phyloP scores from a whole-genome alignment of 2,797 vertebrate genomes.

The Oreortyx pictus region DNA sequence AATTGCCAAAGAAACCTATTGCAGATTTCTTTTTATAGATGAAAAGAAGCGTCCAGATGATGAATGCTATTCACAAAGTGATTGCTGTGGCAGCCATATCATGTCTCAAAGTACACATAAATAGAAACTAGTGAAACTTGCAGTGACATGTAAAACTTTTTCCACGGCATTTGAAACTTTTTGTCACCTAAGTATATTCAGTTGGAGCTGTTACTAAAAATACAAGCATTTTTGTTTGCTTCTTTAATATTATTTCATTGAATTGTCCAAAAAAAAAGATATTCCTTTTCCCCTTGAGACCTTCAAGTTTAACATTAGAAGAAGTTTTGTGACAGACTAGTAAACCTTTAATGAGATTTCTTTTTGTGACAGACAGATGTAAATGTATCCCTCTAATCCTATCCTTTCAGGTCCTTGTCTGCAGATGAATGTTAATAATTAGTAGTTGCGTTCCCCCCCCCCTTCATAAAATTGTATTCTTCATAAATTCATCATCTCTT shows the following conservation, averaged over 20 bases:
- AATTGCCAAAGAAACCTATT: slow-evolving; percentile 69
- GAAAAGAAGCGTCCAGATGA: slow-evolving; percentile 70
- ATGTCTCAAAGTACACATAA: slow-evolving; percentile 52
- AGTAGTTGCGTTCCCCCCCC: slow-evolving; percentile 74
- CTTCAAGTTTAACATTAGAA: slow-evolving; percentile 71
- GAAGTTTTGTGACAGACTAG: slow-evolving; percentile 81
- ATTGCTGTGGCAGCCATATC: slow-evolving; percentile 56
- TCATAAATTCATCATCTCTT: slow-evolving; percentile 79
- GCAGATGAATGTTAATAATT: slow-evolving; percentile 86
- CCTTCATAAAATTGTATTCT: slow-evolving; percentile 79
- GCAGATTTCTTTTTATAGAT: slow-evolving; percentile 47
- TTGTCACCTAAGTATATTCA: slow-evolving; percentile 38
- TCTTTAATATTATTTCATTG: slow-evolving; percentile 33
- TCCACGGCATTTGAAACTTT: background rate
- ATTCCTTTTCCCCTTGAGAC: slow-evolving; percentile 19
- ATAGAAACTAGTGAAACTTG: slow-evolving; percentile 61
- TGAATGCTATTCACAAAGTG: slow-evolving; percentile 46
- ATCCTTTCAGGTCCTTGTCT: slow-evolving; percentile 80
- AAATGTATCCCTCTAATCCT: slow-evolving; percentile 84
- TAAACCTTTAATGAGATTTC: slow-evolving; percentile 83
- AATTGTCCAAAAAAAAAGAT: slow-evolving; percentile 38
- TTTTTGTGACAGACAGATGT: slow-evolving; percentile 82
- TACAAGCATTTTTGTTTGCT: background rate
- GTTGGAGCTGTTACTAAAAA: slow-evolving; percentile 24
- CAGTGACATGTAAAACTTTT: slow-evolving; percentile 47